These are phyloP conservation scores for Clarias magur DNA, from an alignment of 2,113 vertebrate species.

Conservation along the genomic window DNA sequence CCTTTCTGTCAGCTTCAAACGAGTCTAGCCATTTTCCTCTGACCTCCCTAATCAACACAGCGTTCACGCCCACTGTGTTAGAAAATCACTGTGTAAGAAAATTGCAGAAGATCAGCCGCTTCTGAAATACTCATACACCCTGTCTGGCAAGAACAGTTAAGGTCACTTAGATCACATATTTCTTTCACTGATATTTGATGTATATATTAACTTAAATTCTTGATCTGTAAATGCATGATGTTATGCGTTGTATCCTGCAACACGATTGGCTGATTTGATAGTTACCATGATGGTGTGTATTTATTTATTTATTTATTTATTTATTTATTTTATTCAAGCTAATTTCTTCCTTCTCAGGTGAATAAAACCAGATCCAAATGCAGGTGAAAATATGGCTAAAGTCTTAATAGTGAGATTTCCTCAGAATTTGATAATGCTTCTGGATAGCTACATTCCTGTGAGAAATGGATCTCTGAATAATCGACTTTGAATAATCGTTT, in stretches of 20 bases:
- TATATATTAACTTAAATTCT: neutral
- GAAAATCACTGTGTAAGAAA: neutral
- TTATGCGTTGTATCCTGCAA: neutral
- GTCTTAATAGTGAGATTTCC: neutral
- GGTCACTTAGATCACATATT: neutral
- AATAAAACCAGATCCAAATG: neutral
- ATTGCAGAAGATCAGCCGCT: neutral
- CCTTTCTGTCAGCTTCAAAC: neutral
- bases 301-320: too few relatives aligned
- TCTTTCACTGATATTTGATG: neutral
- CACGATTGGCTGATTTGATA: neutral
- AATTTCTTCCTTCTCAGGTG: neutral
- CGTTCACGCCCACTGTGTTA: neutral
- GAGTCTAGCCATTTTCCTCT: neutral
- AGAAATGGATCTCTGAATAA: neutral
- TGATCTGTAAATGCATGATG: neutral
- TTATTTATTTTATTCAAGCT: neutral
- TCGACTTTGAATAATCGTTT: neutral
- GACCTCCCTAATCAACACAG: neutral
- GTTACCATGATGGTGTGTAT: neutral
- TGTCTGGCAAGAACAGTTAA: neutral
- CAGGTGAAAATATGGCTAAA: neutral
- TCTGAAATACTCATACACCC: neutral
- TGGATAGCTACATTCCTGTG: neutral
- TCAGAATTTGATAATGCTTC: neutral